Conservation (phyloP, 1,140 invertebrate species). For the Diorhabda carinulata region DNA sequence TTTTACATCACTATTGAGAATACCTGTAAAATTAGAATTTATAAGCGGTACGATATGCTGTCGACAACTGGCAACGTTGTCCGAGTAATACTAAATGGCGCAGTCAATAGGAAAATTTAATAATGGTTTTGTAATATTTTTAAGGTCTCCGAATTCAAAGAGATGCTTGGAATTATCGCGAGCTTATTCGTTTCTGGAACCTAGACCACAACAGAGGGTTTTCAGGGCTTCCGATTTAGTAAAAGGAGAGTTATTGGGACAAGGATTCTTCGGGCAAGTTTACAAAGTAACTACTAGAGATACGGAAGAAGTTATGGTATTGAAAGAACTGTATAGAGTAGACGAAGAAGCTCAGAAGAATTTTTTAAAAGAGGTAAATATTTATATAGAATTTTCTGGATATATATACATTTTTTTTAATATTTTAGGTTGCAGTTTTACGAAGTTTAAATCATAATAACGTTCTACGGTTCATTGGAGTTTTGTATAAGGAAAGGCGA, state of each 20-base stretch:
- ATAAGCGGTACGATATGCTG: no score
- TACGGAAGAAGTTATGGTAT: conserved; percentile 90
- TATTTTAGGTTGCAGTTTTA: conserved; percentile 74
- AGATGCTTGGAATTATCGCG: conserved; percentile 69
- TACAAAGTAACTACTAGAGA: conserved; percentile 86
- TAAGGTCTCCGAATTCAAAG: conserved; percentile 41
- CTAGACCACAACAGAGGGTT: conserved; percentile 71
- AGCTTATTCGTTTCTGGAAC: conserved; percentile 83
- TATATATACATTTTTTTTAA: conserved; percentile 1
- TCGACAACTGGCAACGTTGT: no score
- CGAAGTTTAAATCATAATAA: conserved; percentile 84
- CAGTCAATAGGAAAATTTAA: no score
- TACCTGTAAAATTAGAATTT: no score
- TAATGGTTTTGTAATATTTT: not conserved
- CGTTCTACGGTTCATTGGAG: conserved; percentile 87
- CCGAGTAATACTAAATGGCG: no score
- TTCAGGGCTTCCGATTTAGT: conserved; percentile 87
- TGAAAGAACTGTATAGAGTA: conserved; percentile 89
- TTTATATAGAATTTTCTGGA: not conserved
- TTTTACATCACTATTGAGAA: no score
- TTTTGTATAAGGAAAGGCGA: conserved; percentile 89
- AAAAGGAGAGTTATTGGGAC: conserved; percentile 83
- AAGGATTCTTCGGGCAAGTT: conserved; percentile 91
- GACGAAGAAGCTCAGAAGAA: conserved; percentile 92
- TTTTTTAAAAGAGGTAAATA: conserved; percentile 83